Evolutionary conservation across 2,888 invertebrate genomes (phyloP), one percentile per base, ranked within the genome.

Genomic region (Hirtodrosophila trivittata): DNA sequence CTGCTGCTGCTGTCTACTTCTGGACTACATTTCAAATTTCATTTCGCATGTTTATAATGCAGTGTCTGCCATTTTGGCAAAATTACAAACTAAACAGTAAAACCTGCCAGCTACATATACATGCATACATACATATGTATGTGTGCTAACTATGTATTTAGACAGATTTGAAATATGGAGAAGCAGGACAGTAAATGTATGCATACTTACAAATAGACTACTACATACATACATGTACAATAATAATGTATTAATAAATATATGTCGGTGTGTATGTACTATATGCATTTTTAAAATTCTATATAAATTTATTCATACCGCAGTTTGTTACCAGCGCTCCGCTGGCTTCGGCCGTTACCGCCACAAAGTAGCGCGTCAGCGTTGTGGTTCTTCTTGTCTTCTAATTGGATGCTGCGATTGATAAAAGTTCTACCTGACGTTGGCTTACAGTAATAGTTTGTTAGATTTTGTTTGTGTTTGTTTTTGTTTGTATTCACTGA

Each of bases 291-390:
- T 8, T 14, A 1, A 33, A 8, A 12, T 18, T 5, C 13, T 33
- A 33, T 21, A 37, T 43, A 43, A 28, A 35, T n/a, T 18, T 35
- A 25, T 64, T 30, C 74, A 49, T 74, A 71, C 71, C 71, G 71
- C 71, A 55, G 68, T 51, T 68, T 59, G 56, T 73, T 73, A 77
- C 75, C 82, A 77, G 85, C 85, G 56, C 57, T 49, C 50, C 38
- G 82, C 82, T 84, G 77, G 58, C 82, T 77, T 75, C 71, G 60
- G 67, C 52, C 57, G 55, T 12, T 56, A 54, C 46, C 41, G 45
- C 63, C 47, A 69, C 57, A 57, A 42, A 39, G 50, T 74, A 73
- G 69, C 69, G 63, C 43, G 41, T 62, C 47, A 60, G 49, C 65
- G 55, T 73, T 65, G 42, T 43, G 14, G 25, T 49, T 63, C 9